A percentile compares a stretch with the other conserved stretches of the same genome.
Evolutionary conservation across 2,113 vertebrate genomes (phyloP).

Genomic region (Meles meles): DNA sequence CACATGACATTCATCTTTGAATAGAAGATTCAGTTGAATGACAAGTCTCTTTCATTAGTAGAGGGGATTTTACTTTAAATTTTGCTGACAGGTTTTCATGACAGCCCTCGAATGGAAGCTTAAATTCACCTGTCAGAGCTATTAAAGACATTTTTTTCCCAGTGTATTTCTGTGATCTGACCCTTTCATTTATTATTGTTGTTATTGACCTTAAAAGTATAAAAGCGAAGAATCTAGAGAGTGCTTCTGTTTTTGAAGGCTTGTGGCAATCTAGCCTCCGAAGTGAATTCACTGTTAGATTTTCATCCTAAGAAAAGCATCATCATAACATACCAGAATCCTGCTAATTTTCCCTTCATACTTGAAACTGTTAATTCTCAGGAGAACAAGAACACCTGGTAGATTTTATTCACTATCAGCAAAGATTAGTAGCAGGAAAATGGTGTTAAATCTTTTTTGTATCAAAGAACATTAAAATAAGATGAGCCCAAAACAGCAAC

Average conservation of each 20-base stretch:
- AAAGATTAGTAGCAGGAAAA: conserved; percentile 47
- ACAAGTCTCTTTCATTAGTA: conserved; percentile 37
- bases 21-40: conserved; percentile 56
- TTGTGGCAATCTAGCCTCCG: neutral
- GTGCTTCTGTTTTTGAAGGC: neutral
- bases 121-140: conserved; percentile 53
- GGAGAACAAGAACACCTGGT: conserved; percentile 46
- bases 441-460: neutral
- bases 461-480: conserved; percentile 42
- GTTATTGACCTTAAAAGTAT: conserved; percentile 46
- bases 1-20: conserved; percentile 30
- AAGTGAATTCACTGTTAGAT: neutral
- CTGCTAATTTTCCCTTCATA: conserved; percentile 59
- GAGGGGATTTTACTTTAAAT: conserved; percentile 38
- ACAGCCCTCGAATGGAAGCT: conserved; percentile 32
- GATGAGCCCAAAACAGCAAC: neutral
- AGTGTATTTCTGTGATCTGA: conserved; percentile 36
- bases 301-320: conserved; percentile 47
- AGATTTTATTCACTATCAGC: conserved; percentile 35
- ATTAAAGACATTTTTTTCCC: neutral
- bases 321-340: conserved; percentile 30
- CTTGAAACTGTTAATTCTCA: conserved; percentile 44
- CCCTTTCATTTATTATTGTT: conserved; percentile 49
- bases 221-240: conserved; percentile 6
- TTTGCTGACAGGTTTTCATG: conserved; percentile 45